Evolutionary conservation across 2,888 invertebrate species (phyloP), one percentile per base, ranked within the genome.

Genomic region (Thysanoteuthis rhombus): DNA sequence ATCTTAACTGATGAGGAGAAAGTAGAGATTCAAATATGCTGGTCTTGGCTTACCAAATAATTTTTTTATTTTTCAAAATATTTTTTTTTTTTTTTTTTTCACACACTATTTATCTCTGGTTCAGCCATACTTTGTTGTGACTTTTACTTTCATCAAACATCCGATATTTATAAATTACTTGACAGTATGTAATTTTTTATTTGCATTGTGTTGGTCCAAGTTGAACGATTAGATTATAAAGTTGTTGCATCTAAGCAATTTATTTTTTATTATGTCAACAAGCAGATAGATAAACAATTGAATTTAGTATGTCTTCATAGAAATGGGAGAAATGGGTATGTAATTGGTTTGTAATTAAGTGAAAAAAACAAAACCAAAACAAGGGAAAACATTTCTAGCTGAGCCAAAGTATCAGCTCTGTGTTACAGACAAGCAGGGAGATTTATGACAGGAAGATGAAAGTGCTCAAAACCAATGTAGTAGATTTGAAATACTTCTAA

Each of bases 121-220:
- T 75, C 75, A 75, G 75, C 75, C 75, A 75, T n/a, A 32, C n/a
- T 75, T 75, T 75, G 75, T 75, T 75, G 75, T 75, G 75, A 75
- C n/a, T 75, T n/a, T 75, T 75, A 75, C n/a, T 75, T 75, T 75
- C 75, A 75, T 75, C 75, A 75, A 75, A 75, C 75, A 75, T 75
- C n/a, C 75, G n/a, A 75, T 75, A 75, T 75, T 75, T 75, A 75
- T 75, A 75, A 75, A 75, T 75, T 75, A 75, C 75, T 75, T 75
- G 6, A n/a, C n/a, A 32, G 32, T n/a, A 75, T 75, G 75, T 75
- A n/a, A 12, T 75, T n/a, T n/a, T 75, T 75, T 75, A n/a, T 75
- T n/a, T n/a, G 32, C n/a, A 75, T 75, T 75, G 75, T 75, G 19
- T 75, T 75, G n/a, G 75, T 75, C 75, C 32, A n/a, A 75, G 75